These are phyloP conservation scores for Sthenelais limicola DNA, from an alignment of 2,888 invertebrate genomes.

Conservation along the genomic window DNA sequence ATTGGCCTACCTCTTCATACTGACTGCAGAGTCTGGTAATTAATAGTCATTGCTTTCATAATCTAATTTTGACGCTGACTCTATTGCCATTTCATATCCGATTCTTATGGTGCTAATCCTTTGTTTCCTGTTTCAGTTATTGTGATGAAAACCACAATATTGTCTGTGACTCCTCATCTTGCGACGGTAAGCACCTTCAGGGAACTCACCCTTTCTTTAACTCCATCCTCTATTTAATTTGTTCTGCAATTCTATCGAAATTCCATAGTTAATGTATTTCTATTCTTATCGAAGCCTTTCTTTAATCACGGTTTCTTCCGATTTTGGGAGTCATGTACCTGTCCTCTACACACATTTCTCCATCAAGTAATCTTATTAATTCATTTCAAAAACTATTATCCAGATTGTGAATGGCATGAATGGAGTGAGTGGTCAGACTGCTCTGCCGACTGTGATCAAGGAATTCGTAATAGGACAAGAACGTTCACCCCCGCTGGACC, in stretches of 20 bases:
- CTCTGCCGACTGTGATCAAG: slow-evolving; percentile 21
- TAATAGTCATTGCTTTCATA: not conserved
- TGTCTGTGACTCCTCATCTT: not conserved
- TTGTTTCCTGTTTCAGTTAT: not conserved
- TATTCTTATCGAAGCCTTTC: too few species aligned
- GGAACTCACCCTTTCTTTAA: not conserved
- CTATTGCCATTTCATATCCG: too few species aligned
- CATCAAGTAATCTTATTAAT: too few species aligned
- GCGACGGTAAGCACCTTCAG: slow-evolving; percentile 3
- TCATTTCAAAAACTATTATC: too few species aligned
- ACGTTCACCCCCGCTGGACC: slow-evolving; percentile 21
- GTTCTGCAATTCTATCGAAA: too few species aligned
- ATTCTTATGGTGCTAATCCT: not conserved
- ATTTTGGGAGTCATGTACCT: too few species aligned
- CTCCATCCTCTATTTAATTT: too few species aligned
- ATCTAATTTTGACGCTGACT: too few species aligned
- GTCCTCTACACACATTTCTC: too few species aligned
- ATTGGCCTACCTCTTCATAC: slow-evolving; percentile 7
- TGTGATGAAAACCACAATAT: slow-evolving; percentile 20
- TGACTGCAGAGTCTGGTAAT: slow-evolving; percentile 23
- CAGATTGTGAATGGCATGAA: slow-evolving; percentile 38
- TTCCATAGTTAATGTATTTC: too few species aligned
- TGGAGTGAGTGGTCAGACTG: slow-evolving; percentile 26
- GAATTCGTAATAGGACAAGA: slow-evolving; percentile 21
- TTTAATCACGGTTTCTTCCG: too few species aligned